A percentile compares a stretch with the other conserved stretches of the same genome.
Evolutionary conservation across 2,888 invertebrate genomes (phyloP).

Genomic region (Reticulitermes lucifugus): DNA sequence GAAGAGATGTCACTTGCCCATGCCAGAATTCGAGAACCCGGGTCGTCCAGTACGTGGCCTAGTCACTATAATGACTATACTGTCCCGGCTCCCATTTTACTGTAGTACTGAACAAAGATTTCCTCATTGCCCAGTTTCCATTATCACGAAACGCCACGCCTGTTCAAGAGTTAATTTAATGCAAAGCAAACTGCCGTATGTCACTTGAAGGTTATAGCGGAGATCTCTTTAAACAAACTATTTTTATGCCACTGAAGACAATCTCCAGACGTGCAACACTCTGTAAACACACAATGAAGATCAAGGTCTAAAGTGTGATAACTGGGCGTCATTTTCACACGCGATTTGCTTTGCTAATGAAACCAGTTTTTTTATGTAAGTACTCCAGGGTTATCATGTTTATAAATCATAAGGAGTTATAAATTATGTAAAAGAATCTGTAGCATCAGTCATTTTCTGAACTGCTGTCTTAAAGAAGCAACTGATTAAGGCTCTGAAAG

Average conservation of each 20-base stretch:
- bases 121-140: too few relatives aligned
- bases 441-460: background rate
- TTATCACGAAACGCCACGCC: too few relatives aligned
- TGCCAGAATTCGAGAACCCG: too few relatives aligned
- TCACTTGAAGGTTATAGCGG: background rate
- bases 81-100: too few relatives aligned
- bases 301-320: slow-evolving; percentile 12
- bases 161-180: background rate
- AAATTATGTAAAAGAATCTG: background rate
- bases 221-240: background rate
- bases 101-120: too few relatives aligned
- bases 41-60: too few relatives aligned
- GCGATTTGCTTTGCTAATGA: slow-evolving; percentile 4
- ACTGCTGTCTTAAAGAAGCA: too few relatives aligned
- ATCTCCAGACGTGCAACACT: background rate
- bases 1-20: too few relatives aligned
- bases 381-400: background rate
- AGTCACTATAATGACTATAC: too few relatives aligned
- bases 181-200: background rate
- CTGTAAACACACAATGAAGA: background rate
- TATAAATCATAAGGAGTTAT: background rate
- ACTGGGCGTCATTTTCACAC: background rate
- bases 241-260: background rate
- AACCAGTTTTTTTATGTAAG: background rate
- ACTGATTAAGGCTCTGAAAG: too few relatives aligned